Percentiles rank a stretch among this genome's conserved stretches.
Conservation (phyloP, 2,113 vertebrate genomes). For the Limanda limanda region DNA sequence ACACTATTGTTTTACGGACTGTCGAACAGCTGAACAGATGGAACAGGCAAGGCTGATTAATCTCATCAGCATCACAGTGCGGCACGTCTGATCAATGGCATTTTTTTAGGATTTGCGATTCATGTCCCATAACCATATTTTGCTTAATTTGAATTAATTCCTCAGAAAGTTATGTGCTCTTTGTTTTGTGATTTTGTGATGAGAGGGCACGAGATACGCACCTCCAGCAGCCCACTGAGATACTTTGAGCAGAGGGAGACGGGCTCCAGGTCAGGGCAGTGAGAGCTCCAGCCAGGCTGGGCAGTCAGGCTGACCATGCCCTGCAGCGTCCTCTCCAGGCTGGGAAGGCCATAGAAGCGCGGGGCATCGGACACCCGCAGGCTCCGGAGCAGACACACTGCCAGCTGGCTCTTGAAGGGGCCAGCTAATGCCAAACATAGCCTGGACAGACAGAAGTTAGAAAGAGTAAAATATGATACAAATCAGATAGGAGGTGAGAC, state of each 20-base stretch:
- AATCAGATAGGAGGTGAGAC: slow-evolving; percentile 7
- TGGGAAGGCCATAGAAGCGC: slow-evolving; percentile 95
- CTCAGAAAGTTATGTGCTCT: slow-evolving; percentile 58
- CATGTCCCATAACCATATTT: slow-evolving; percentile 62
- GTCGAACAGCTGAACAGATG: slow-evolving; percentile 75
- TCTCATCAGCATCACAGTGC: slow-evolving; percentile 73
- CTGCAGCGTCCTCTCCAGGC: slow-evolving; percentile 89
- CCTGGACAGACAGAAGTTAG: slow-evolving; percentile 76
- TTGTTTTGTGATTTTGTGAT: slow-evolving; percentile 45
- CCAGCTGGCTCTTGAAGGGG: slow-evolving; percentile 89
- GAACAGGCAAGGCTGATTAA: slow-evolving; percentile 76
- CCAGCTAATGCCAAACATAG: slow-evolving; percentile 85
- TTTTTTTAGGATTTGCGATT: slow-evolving; percentile 58
- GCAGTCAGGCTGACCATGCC: slow-evolving; percentile 92
- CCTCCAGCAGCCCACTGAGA: slow-evolving; percentile 92
- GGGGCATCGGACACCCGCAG: slow-evolving; percentile 92
- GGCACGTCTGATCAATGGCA: slow-evolving; percentile 67
- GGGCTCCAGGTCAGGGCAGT: slow-evolving; percentile 82
- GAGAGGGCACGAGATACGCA: slow-evolving; percentile 56
- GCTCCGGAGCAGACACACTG: slow-evolving; percentile 89
- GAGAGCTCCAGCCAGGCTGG: slow-evolving; percentile 89
- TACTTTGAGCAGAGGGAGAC: slow-evolving; percentile 88
- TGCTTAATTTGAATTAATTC: slow-evolving; percentile 74
- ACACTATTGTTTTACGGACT: slow-evolving; percentile 63
- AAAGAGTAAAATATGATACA: slow-evolving; percentile 8